These are phyloP conservation scores for Brassicogethes aeneus DNA, from an alignment of 2,888 invertebrate species.

Conservation along the genomic window DNA sequence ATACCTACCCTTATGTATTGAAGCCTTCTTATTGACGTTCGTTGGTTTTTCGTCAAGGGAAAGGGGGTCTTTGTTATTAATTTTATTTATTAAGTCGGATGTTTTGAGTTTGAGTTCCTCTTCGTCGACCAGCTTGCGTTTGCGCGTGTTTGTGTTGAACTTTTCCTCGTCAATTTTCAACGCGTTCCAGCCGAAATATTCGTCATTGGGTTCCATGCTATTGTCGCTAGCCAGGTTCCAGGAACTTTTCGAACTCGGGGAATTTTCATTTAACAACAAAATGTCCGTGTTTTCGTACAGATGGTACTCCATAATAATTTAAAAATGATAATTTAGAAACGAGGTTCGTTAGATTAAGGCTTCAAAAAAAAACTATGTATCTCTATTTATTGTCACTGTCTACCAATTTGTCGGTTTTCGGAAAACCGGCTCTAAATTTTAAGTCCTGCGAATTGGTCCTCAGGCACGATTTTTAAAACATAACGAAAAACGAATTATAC, in stretches of 20 bases:
- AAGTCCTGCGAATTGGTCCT: conserved; percentile 4
- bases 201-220: conserved; percentile 34
- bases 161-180: conserved; percentile 32
- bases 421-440: neutral
- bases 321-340: neutral
- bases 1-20: conserved; percentile 27
- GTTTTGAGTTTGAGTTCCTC: conserved; percentile 17
- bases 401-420: conserved; percentile 1
- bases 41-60: conserved; percentile 20
- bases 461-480: conserved; percentile 55
- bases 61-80: conserved; percentile 19
- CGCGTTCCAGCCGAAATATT: conserved; percentile 38
- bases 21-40: conserved; percentile 16
- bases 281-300: conserved; percentile 33
- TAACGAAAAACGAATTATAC: conserved; percentile 80
- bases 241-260: conserved; percentile 28
- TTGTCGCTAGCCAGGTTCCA: conserved; percentile 31
- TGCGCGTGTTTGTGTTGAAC: conserved; percentile 14
- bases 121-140: conserved; percentile 20
- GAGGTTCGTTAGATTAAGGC: neutral
- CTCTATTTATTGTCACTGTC: conserved; percentile 5
- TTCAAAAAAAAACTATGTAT: neutral
- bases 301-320: conserved; percentile 40
- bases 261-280: conserved; percentile 30
- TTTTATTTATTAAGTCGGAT: neutral